Evolutionary conservation across 2,888 invertebrate genomes (phyloP).

Genomic region (Trachelus stipa): DNA sequence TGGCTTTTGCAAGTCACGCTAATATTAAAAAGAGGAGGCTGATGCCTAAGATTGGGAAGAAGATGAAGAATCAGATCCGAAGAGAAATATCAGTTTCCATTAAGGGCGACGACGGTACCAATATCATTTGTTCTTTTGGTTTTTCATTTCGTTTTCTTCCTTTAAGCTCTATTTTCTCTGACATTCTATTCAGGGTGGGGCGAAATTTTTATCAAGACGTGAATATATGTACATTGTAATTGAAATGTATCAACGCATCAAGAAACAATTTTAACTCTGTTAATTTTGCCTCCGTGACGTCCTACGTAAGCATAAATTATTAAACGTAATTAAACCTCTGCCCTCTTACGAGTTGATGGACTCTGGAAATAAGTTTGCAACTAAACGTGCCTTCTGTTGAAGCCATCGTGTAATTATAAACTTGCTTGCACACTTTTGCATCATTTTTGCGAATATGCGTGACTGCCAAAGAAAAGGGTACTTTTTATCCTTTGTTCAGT

Average conservation of each 20-base stretch:
- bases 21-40: constrained; percentile 11
- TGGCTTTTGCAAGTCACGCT: constrained; percentile 11
- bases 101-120: neutral
- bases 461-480: neutral
- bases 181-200: neutral
- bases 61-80: neutral
- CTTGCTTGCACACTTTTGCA: constrained; percentile 53
- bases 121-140: neutral
- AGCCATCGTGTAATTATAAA: constrained; percentile 19
- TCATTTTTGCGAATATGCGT: constrained; percentile 22
- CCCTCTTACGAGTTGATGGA: constrained; percentile 27
- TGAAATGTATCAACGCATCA: neutral
- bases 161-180: neutral
- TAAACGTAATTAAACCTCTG: constrained; percentile 44
- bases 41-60: neutral
- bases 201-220: neutral
- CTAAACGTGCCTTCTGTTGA: constrained; percentile 18
- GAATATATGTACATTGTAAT: neutral
- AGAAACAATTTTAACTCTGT: neutral
- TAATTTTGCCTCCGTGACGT: neutral
- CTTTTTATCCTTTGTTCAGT: neutral
- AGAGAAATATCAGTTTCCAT: neutral
- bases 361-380: constrained; percentile 52
- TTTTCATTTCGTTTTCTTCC: neutral
- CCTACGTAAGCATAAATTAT: constrained; percentile 49